Conservation (phyloP, 2,797 vertebrate species). For the Hybognathus amarus region DNA sequence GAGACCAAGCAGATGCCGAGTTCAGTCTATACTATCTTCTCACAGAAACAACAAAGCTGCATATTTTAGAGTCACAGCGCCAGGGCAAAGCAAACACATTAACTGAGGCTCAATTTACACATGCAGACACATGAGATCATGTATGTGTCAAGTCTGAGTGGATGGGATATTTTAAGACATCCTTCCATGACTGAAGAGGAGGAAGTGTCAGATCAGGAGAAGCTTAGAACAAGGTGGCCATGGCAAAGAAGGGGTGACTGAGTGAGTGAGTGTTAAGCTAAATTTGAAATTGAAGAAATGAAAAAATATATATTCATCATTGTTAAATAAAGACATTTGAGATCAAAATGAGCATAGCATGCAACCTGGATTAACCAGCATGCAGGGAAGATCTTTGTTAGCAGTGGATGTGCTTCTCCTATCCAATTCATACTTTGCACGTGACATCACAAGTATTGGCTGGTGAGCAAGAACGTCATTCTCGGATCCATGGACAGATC, state of each 20-base stretch:
- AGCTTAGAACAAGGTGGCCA: slow-evolving; percentile 1
- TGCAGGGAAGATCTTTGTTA: too few species aligned
- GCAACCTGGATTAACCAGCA: too few species aligned
- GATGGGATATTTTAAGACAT: slow-evolving; percentile 49
- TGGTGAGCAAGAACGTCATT: too few species aligned
- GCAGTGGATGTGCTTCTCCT: too few species aligned
- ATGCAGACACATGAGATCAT: neutral
- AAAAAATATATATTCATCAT: too few species aligned
- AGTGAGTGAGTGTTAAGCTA: neutral
- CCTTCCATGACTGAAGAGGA: slow-evolving; percentile 45
- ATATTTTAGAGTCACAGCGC: slow-evolving; percentile 19
- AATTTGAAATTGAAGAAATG: too few species aligned
- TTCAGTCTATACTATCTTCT: slow-evolving; percentile 12
- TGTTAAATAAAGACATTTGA: too few species aligned
- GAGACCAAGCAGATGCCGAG: slow-evolving; percentile 23
- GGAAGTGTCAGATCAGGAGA: slow-evolving; percentile 23
- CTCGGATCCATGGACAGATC: too few species aligned
- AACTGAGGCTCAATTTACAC: slow-evolving; percentile 12
- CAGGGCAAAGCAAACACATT: slow-evolving; percentile 11
- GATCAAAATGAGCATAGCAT: too few species aligned
- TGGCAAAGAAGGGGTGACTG: neutral
- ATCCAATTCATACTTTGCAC: too few species aligned
- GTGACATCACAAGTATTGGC: too few species aligned
- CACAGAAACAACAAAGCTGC: slow-evolving; percentile 8
- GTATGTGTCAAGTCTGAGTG: slow-evolving; percentile 2